These are phyloP conservation scores for Tor tambroides DNA, from an alignment of 2,113 vertebrate genomes.

Conservation along the genomic window DNA sequence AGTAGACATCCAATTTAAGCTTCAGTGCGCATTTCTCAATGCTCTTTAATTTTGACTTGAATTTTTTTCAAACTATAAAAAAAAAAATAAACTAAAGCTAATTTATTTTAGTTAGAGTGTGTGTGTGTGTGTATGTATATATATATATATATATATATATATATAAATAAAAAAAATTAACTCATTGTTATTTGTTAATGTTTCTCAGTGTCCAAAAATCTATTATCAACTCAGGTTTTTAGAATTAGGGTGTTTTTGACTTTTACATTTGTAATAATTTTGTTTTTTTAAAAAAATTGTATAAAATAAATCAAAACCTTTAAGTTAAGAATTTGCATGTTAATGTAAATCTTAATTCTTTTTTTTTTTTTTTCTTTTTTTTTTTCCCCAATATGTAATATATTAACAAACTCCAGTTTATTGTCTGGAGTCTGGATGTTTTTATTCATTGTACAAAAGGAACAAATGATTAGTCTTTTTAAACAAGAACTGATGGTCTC, in stretches of 20 bases:
- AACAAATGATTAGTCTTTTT: not conserved
- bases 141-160: too few species aligned
- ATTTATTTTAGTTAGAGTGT: too few species aligned
- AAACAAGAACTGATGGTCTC: not conserved
- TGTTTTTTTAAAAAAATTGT: not conserved
- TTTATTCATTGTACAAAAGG: not conserved
- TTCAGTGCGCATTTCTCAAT: not conserved
- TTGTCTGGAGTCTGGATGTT: not conserved
- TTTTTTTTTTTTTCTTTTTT: too few species aligned
- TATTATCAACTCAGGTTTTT: not conserved
- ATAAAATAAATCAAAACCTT: too few species aligned
- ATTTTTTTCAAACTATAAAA: not conserved
- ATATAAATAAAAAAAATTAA: too few species aligned
- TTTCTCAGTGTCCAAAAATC: not conserved
- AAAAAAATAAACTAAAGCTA: too few species aligned
- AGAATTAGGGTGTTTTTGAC: not conserved
- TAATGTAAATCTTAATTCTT: too few species aligned
- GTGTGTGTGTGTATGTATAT: too few species aligned
- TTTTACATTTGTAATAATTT: not conserved
- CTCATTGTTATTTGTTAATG: not conserved
- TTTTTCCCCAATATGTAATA: not conserved
- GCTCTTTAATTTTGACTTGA: not conserved
- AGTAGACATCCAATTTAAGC: conserved; percentile 69
- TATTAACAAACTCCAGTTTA: not conserved
- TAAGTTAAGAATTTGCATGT: too few species aligned